Evolutionary conservation across 2,113 vertebrate genomes (phyloP), one percentile per base, ranked within the genome.

Genomic region (Oostethus manadensis): DNA sequence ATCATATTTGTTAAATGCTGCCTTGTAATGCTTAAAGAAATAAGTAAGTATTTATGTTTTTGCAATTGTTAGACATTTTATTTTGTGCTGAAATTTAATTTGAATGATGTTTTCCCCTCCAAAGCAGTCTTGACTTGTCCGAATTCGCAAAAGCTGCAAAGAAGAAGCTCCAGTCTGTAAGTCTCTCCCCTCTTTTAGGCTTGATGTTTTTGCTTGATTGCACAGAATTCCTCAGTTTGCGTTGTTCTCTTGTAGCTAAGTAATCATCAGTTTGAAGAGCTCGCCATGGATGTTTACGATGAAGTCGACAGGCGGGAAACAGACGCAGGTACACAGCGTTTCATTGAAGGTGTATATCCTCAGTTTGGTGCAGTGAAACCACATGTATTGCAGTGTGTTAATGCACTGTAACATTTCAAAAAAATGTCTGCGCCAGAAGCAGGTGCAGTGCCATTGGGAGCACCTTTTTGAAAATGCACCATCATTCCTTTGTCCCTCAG

Each of bases 231-330:
- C 60, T 11, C n/a, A 23, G 0, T 1, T 56, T 47, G 10, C 43
- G 66, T 60, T 63, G 14, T 49, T 68, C 50, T 64, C 3, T 79
- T 45, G 21, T 26, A 99, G 97, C 89, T 99, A 60, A 99, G 91
- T 86, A 99, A 99, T 83, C 97, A 96, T 82, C 92, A 99, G 71
- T 99, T 99, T 91, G 97, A 99, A 87, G 97, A 99, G 57, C 92
- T 99, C 17, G 96, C 97, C 64, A 99, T 99, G 97, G 96, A 99
- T 62, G 96, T 99, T 59, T 99, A 99, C 20, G 97, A 99, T 81
- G 97, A 99, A 88, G 97, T 99, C 29, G 97, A 99, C 89, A 87
- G 97, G 79, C 90, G 97, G 83, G 97, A 99, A 87, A 98, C 95
- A 0, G 97, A 99, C 78, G 96, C 94, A 90, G 96, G 56, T 58